Base-by-base conservation (phyloP, 1,140 invertebrate species). In the Scylla paramamosain region DNA sequence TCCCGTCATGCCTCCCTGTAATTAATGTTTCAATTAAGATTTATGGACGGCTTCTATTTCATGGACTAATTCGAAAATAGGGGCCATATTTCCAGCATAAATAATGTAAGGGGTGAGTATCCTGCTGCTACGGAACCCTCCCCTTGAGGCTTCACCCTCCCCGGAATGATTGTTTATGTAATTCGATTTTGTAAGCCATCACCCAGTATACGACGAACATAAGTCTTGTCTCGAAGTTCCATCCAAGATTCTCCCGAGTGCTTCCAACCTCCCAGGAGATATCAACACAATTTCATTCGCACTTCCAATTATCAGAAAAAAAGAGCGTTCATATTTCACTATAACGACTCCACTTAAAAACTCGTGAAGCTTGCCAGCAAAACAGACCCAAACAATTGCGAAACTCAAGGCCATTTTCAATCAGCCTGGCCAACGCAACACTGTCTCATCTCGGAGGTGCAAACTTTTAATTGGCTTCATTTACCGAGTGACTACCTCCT, bases 391-490 rank as follows among this genome's bases (percentile, higher is more conserved):
- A 77, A 77, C 28, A 91, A 91, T 31, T 29, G n/a, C 77, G 16
- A 28, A 48, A 77, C n/a, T 16, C 29, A 46, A 82, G 32, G 4
- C 90, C 28, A 31, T 39, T 45, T 29, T 20, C 91, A 14, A 45
- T 77, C 67, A 93, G 25, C 28, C 12, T 52, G 45, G 82, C 12
- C 67, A 52, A n/a, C n/a, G 39, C 82, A 16, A 93, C 32, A 59
- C n/a, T 46, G 39, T 28, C 39, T 52, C 82, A 84, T 93, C 90
- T 77, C 91, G 16, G 83, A 46, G 91, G 39, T 32, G 67, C 77
- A 93, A 93, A 93, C 91, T 93, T 93, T 93, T 93, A 93, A 93
- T 93, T 93, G 82, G 67, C 82, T 93, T 84, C 91, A 84, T 93
- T 84, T 93, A 84, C n/a, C 39, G 77, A 86, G 91, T 84, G 82